Conservation (phyloP, 2,797 vertebrate species). For the Decapterus maruadsi region DNA sequence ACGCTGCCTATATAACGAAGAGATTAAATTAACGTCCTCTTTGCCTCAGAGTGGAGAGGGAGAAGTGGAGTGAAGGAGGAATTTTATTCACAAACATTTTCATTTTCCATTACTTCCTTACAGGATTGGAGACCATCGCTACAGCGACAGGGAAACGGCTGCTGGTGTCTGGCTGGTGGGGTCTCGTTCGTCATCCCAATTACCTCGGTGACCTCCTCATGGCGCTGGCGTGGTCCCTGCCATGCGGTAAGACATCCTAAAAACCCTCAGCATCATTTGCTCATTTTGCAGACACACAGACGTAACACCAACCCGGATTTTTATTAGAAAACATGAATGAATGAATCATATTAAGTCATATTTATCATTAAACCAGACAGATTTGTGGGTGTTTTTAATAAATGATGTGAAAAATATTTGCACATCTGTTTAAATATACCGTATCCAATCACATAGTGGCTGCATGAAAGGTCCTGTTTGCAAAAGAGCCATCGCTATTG, state of each 20-base stretch:
- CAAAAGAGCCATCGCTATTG: background rate
- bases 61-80: background rate
- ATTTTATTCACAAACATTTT: conserved; percentile 7
- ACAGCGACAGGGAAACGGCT: conserved; percentile 91
- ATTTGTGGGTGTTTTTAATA: background rate
- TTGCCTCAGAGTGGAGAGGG: conserved; percentile 14
- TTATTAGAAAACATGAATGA: conserved; percentile 19
- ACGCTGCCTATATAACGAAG: background rate
- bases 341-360: background rate
- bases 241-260: conserved; percentile 89
- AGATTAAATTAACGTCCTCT: conserved; percentile 1
- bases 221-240: conserved; percentile 93
- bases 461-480: conserved; percentile 1
- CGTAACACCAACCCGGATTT: background rate
- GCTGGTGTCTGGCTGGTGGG: conserved; percentile 95
- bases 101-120: conserved; percentile 5
- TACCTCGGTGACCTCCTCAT: conserved; percentile 94
- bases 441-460: background rate
- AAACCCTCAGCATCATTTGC: conserved; percentile 3
- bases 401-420: background rate
- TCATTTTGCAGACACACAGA: conserved; percentile 3
- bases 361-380: conserved; percentile 8
- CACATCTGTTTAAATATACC: too few species aligned
- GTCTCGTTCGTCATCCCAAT: conserved; percentile 93
- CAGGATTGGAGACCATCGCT: conserved; percentile 91